A percentile compares a stretch with the other conserved stretches of the same genome.
phyloP scores from a whole-genome alignment of 2,888 invertebrate species.

The Belgica antarctica region DNA sequence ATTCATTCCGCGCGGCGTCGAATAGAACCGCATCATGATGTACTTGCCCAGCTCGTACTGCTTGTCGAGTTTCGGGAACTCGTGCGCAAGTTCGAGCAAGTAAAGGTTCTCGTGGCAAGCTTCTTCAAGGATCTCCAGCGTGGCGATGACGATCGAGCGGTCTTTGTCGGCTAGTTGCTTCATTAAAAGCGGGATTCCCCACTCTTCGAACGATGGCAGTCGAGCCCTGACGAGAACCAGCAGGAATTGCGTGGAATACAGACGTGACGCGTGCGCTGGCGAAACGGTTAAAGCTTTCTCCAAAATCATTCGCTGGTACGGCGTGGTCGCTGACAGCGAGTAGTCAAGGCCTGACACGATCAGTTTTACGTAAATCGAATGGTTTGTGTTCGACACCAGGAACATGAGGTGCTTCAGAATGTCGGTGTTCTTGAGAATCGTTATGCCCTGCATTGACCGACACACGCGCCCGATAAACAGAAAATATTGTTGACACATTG shows the following conservation, averaged over 20 bases:
- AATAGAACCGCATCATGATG: conserved; percentile 72
- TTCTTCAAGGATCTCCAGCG: conserved; percentile 82
- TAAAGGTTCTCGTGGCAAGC: conserved; percentile 85
- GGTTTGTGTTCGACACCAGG: conserved; percentile 76
- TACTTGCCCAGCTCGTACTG: conserved; percentile 77
- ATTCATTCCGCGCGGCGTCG: conserved; percentile 68
- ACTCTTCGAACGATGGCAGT: conserved; percentile 71
- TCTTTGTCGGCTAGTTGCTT: conserved; percentile 82
- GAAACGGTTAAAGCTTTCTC: conserved; percentile 55
- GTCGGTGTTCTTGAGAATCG: conserved; percentile 69
- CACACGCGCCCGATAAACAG: conserved; percentile 86
- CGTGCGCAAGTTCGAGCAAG: conserved; percentile 71
- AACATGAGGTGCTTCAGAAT: conserved; percentile 75
- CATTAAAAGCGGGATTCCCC: conserved; percentile 83
- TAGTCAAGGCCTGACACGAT: conserved; percentile 91
- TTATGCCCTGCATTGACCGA: conserved; percentile 66
- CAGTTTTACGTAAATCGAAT: conserved; percentile 90
- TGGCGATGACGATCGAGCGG: conserved; percentile 73
- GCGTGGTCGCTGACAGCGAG: conserved; percentile 62
- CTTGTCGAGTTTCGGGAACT: conserved; percentile 65
- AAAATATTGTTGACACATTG: conserved; percentile 93
- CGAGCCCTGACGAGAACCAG: conserved; percentile 76
- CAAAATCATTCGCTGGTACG: conserved; percentile 64
- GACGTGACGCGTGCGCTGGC: conserved; percentile 59
- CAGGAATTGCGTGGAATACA: conserved; percentile 91